Base-by-base conservation (phyloP, 2,888 invertebrate genomes). In the Drosophila incognita region DNA sequence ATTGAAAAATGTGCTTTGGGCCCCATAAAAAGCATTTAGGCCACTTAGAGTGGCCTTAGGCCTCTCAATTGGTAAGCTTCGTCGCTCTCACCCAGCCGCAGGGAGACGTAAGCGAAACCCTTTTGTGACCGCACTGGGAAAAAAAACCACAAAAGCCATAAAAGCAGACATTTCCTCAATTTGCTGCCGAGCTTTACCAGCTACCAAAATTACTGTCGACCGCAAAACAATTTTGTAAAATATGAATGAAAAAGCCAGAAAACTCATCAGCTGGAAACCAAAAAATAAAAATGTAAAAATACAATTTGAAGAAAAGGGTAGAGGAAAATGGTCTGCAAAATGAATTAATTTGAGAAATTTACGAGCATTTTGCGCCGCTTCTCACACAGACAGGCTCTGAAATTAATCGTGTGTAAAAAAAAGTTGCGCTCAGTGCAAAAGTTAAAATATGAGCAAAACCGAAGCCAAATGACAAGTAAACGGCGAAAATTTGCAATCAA, bases 11-110 rank as follows among this genome's bases (percentile, higher is more conserved):
- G 79, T 69, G 79, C 79, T 69, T 68, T 71, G 79, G 75, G 68
- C 82, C 77, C 82, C 82, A 87, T 80, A 87, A 89, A 81, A 87
- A 84, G 68, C 83, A 89, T 88, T 84, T 87, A 87, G 81, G 86
- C 77, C 79, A 79, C 71, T 78, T 60, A 71, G 58, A 64, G 62
- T 48, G 59, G 46, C 46, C 46, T 46, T 24, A 24, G 46, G 24
- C 46, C 46, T 15, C 24, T 24, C 46, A 24, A 15, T 46, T 42
- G 21, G 42, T 42, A 10, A 42, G 21, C 42, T 13, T 46, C 15
- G 8, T 15, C 24, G 56, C 83, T 79, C 72, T 79, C 76, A 65
- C 74, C 65, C 59, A 65, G 61, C 58, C 69, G n/a, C 64, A 59
- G 33, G 21, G 21, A 40, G 48, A 57, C 48, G 76, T 78, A 68